phyloP scores from a whole-genome alignment of 1,140 invertebrate species.

The Camponotus vicinus region DNA sequence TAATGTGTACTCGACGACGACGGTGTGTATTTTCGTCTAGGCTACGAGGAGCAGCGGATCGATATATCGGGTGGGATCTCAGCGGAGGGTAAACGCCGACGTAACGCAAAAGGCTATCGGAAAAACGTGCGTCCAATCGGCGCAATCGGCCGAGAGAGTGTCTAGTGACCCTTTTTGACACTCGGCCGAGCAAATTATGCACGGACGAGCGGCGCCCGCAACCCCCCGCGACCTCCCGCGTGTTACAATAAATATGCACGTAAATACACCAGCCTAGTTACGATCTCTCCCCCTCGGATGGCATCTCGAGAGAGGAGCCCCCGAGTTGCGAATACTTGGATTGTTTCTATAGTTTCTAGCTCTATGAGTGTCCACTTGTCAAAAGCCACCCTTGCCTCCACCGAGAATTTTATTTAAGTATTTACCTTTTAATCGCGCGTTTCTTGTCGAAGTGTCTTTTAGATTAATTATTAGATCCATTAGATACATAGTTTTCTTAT shows the following conservation, averaged over 20 bases:
- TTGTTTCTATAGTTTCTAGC: no score
- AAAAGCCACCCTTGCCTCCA: no score
- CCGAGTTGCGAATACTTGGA: no score
- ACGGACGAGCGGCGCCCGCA: conserved; percentile 75
- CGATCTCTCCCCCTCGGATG: conserved; percentile 13
- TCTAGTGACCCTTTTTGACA: conserved; percentile 85
- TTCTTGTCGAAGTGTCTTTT: no score
- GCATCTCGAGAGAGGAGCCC: background rate
- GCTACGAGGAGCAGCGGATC: conserved; percentile 37
- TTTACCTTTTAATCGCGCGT: no score
- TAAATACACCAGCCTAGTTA: conserved; percentile 59
- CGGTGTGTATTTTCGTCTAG: conserved; percentile 49
- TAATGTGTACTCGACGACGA: conserved; percentile 44
- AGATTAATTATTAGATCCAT: no score
- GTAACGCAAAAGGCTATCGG: conserved; percentile 72
- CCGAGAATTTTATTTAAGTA: no score
- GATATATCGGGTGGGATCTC: conserved; percentile 62
- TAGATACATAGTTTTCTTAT: no score
- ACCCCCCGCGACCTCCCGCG: conserved; percentile 33
- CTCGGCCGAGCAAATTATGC: conserved; percentile 81
- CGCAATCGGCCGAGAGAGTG: conserved; percentile 84
- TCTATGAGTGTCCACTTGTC: no score
- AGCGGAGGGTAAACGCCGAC: conserved; percentile 42
- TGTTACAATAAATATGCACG: conserved; percentile 63
- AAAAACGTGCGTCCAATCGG: conserved; percentile 77